phyloP scores from a whole-genome alignment of 2,113 vertebrate species.

The Oceanodroma tethys region DNA sequence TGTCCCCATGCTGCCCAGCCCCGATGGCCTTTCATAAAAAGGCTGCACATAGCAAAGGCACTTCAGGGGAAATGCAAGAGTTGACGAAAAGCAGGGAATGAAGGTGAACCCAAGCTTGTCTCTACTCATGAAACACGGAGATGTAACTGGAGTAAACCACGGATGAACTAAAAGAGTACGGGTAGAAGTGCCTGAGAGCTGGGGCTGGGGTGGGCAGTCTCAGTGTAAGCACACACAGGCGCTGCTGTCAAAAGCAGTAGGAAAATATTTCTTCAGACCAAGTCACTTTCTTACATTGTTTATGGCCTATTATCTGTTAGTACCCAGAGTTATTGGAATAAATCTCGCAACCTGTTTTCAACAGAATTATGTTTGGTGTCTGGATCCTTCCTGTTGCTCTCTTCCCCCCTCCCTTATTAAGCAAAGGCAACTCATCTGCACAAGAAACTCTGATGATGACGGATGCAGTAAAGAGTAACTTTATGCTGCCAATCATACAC shows the following conservation, averaged over 20 bases:
- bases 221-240: not conserved
- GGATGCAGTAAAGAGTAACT: not conserved
- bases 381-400: not conserved
- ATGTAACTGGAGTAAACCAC: not conserved
- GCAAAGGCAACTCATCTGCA: not conserved
- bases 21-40: not conserved
- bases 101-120: not conserved
- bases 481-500: not conserved
- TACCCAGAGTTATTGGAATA: not conserved
- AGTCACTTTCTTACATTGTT: not conserved
- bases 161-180: not conserved
- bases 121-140: not conserved
- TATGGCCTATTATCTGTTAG: not conserved
- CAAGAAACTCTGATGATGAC: not conserved
- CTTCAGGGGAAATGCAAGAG: not conserved
- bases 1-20: not conserved
- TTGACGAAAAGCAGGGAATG: not conserved
- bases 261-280: not conserved
- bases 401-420: not conserved
- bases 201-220: not conserved
- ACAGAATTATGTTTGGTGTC: not conserved
- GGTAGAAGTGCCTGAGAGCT: not conserved
- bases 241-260: not conserved
- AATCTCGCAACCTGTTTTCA: not conserved
- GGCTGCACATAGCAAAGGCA: fast-evolving